phyloP scores from a whole-genome alignment of 2,113 vertebrate species.

The Phasianus colchicus region DNA sequence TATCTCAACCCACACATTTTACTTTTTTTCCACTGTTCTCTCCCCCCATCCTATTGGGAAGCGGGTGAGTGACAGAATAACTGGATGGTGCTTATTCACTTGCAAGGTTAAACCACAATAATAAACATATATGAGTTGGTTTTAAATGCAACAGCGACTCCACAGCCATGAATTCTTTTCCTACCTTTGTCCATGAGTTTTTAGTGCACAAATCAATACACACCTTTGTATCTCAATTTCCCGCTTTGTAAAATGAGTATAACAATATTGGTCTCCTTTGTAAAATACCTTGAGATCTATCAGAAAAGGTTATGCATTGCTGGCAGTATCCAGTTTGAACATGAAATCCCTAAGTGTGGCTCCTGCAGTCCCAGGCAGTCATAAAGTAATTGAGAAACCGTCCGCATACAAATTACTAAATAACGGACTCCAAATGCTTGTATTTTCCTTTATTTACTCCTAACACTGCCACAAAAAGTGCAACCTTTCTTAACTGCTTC shows the following conservation, averaged over 20 bases:
- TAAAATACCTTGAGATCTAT: neutral
- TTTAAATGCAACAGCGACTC: neutral
- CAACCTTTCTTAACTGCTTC: neutral
- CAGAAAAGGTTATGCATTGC: neutral
- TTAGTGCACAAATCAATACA: neutral
- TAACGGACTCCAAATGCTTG: neutral
- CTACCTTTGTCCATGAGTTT: neutral
- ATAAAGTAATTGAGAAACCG: neutral
- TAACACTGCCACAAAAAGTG: neutral
- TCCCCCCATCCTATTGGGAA: no score
- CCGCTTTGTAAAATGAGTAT: neutral
- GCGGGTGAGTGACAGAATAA: no score
- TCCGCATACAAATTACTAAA: neutral
- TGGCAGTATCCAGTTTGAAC: neutral
- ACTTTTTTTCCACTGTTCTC: no score
- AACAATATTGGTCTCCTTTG: neutral
- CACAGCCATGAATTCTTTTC: neutral
- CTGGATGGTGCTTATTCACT: no score
- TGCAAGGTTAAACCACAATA: no score
- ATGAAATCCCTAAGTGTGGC: neutral
- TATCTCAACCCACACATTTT: no score
- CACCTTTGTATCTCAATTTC: neutral
- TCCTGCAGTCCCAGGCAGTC: neutral
- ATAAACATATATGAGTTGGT: neutral
- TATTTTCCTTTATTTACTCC: conserved; percentile 9